Conservation (phyloP, 2,797 vertebrate genomes). For the Gobio occitaniae region DNA sequence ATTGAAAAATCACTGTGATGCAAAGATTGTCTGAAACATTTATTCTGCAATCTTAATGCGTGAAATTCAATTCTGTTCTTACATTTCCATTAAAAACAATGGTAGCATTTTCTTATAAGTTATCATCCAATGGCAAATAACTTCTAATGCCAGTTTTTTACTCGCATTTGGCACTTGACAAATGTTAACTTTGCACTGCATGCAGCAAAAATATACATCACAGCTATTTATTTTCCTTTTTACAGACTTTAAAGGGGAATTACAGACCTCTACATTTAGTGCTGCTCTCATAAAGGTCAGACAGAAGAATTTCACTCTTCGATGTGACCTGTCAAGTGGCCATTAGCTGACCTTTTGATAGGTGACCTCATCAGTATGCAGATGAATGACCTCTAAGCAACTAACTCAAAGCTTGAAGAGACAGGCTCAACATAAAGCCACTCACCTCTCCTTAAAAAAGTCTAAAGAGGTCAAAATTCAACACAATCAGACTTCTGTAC, state of each 20-base stretch:
- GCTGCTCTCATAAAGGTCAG: constrained; percentile 30
- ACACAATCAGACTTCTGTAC: constrained; percentile 9
- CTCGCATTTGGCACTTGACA: background rate
- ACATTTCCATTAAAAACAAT: background rate
- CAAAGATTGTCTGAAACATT: background rate
- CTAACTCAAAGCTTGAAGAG: constrained; percentile 5
- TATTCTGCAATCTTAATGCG: background rate
- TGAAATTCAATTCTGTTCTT: background rate
- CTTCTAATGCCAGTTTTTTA: background rate
- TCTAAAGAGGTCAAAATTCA: constrained; percentile 20
- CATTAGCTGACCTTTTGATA: constrained; percentile 31
- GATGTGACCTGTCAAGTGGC: constrained; percentile 25
- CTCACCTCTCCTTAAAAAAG: background rate
- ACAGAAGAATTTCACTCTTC: constrained; percentile 27
- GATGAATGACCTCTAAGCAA: constrained; percentile 16
- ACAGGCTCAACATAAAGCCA: background rate
- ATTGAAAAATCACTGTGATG: background rate
- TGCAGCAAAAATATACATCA: background rate
- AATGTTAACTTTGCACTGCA: background rate
- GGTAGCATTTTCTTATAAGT: background rate
- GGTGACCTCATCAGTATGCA: constrained; percentile 20
- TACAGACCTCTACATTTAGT: constrained; percentile 16
- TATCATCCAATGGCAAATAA: background rate
- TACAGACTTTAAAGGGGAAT: background rate
- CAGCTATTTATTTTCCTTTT: background rate